Conservation (phyloP, 1,140 invertebrate species). For the Drosophila triauraria region DNA sequence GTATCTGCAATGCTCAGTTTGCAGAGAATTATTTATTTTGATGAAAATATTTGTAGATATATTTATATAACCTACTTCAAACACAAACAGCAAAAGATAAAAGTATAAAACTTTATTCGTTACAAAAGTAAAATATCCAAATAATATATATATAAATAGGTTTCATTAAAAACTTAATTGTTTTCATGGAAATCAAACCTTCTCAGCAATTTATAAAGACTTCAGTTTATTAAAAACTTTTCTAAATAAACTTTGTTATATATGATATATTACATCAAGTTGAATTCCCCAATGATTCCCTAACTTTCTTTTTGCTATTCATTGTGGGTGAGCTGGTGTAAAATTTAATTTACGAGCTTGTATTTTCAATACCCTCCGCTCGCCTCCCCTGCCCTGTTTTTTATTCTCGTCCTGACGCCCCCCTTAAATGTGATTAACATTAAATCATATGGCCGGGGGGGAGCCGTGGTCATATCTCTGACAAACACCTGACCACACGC, state of each 20-base stretch:
- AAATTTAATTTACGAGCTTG: conserved; percentile 83
- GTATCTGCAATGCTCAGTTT: not conserved
- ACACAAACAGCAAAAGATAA: too few relatives aligned
- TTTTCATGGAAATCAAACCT: too few relatives aligned
- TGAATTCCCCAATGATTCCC: not conserved
- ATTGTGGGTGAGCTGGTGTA: conserved; percentile 68
- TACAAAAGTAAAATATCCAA: too few relatives aligned
- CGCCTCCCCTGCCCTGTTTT: not conserved
- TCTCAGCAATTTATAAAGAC: too few relatives aligned
- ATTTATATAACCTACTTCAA: not conserved
- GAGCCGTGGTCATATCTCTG: conserved; percentile 63
- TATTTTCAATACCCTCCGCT: conserved; percentile 66
- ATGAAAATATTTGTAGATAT: not conserved
- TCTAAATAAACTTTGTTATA: not conserved
- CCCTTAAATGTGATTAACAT: conserved; percentile 80
- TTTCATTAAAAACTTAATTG: too few relatives aligned
- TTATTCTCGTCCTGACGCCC: conserved; percentile 19
- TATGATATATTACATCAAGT: too few relatives aligned
- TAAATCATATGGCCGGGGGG: conserved; percentile 69
- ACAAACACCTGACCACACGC: conserved; percentile 70
- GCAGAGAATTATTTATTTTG: not conserved
- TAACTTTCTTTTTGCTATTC: conserved; percentile 58
- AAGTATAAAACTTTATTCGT: too few relatives aligned
- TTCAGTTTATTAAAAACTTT: not conserved
- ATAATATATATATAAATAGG: too few relatives aligned